Conservation (phyloP, 1,140 invertebrate species). For the Zeugodacus cucurbitae region DNA sequence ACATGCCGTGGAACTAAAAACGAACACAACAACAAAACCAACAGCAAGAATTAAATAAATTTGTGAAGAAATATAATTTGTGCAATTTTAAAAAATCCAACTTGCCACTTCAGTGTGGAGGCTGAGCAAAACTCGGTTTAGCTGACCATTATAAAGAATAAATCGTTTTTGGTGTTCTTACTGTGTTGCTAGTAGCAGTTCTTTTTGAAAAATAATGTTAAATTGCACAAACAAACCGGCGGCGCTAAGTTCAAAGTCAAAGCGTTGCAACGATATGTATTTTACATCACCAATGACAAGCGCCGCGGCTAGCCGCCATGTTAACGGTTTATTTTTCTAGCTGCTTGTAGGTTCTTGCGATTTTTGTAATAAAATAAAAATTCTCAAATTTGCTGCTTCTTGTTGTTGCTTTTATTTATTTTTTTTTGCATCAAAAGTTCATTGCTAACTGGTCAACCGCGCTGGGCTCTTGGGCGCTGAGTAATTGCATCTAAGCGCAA, state of each 20-base stretch:
- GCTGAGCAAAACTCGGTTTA: neutral
- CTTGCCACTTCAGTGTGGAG: neutral
- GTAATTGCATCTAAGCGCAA: neutral
- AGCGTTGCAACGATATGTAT: neutral
- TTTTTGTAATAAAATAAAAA: neutral
- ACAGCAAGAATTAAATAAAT: neutral
- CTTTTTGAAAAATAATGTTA: neutral
- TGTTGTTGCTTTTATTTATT: neutral
- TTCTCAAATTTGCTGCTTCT: neutral
- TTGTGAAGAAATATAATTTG: neutral
- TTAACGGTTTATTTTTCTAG: neutral
- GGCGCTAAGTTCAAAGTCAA: conserved; percentile 32
- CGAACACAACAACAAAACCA: neutral
- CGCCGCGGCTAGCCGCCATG: neutral
- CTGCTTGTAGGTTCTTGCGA: neutral
- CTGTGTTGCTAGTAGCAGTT: too few species aligned
- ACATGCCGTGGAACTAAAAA: neutral
- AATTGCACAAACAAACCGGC: neutral
- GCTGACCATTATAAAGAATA: neutral
- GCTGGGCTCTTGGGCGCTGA: neutral
- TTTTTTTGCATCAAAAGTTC: conserved; percentile 7
- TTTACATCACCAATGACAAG: neutral
- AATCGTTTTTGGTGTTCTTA: neutral
- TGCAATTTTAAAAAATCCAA: neutral
- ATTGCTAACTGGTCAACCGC: conserved; percentile 28